Evolutionary conservation across 2,888 invertebrate genomes (phyloP).

Genomic region (Ametastegia equiseti): DNA sequence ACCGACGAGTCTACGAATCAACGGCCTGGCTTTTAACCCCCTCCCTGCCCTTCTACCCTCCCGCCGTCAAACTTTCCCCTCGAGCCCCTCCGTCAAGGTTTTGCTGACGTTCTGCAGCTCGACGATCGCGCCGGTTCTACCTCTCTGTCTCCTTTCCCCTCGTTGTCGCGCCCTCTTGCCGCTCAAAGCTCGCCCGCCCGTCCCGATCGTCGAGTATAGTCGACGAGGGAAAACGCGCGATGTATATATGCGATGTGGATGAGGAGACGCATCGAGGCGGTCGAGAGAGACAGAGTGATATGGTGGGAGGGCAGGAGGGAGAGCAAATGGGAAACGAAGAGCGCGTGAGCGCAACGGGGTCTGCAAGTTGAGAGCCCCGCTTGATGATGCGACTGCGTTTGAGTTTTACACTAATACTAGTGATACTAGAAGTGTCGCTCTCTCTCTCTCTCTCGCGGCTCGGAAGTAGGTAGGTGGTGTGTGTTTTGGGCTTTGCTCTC

Average conservation of each 20-base stretch:
- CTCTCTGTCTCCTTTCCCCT: neutral
- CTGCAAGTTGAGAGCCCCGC: constrained; percentile 1
- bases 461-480: too few relatives aligned
- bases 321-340: neutral
- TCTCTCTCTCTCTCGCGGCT: too few relatives aligned
- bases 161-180: neutral
- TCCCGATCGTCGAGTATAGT: neutral
- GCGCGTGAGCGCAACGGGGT: neutral
- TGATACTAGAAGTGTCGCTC: too few relatives aligned
- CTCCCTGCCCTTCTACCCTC: neutral
- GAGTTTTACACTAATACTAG: constrained; percentile 7
- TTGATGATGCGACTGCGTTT: constrained; percentile 25
- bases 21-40: constrained; percentile 27
- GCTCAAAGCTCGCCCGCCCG: neutral
- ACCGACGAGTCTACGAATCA: constrained; percentile 33
- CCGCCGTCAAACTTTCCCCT: neutral
- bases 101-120: neutral
- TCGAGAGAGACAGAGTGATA: neutral
- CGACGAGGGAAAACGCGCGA: constrained; percentile 18
- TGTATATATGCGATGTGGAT: constrained; percentile 1
- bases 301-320: too few relatives aligned
- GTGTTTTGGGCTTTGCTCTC: constrained; percentile 1
- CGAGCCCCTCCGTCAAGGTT: neutral
- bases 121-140: constrained; percentile 2
- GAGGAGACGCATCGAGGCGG: constrained; percentile 7